Conservation (phyloP, 1,140 invertebrate species). For the Drosophila cardini region DNA sequence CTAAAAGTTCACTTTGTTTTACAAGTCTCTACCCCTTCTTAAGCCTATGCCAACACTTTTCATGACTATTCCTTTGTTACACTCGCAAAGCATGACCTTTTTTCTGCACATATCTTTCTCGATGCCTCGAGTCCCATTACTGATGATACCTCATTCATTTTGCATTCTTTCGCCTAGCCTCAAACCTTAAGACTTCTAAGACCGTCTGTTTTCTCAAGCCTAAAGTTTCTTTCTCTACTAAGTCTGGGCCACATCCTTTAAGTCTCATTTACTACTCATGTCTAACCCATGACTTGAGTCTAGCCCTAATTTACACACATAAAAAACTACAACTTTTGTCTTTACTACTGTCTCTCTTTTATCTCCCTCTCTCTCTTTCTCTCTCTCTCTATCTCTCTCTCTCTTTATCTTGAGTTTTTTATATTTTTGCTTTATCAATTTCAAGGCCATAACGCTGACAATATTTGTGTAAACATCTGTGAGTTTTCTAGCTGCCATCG, state of each 20-base stretch:
- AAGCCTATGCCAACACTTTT: background rate
- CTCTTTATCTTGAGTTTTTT: too few relatives aligned
- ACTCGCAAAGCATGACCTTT: conserved; percentile 6
- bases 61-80: background rate
- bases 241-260: conserved; percentile 16
- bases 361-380: background rate
- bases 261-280: background rate
- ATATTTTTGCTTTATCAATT: conserved; percentile 29
- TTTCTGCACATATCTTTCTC: background rate
- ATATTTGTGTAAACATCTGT: conserved; percentile 46
- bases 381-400: background rate
- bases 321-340: conserved; percentile 13
- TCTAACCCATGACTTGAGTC: background rate
- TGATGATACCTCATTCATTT: conserved; percentile 9
- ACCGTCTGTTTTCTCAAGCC: background rate
- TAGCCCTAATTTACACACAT: background rate
- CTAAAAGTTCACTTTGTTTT: too few relatives aligned
- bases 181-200: conserved; percentile 1
- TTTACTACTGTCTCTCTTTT: background rate
- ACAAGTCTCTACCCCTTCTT: too few relatives aligned
- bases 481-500: conserved; percentile 25
- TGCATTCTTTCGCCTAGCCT: background rate
- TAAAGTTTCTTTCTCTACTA: background rate
- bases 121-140: background rate
- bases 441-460: conserved; percentile 50